Conservation (phyloP, 1,140 invertebrate species). For the Polyergus mexicanus region DNA sequence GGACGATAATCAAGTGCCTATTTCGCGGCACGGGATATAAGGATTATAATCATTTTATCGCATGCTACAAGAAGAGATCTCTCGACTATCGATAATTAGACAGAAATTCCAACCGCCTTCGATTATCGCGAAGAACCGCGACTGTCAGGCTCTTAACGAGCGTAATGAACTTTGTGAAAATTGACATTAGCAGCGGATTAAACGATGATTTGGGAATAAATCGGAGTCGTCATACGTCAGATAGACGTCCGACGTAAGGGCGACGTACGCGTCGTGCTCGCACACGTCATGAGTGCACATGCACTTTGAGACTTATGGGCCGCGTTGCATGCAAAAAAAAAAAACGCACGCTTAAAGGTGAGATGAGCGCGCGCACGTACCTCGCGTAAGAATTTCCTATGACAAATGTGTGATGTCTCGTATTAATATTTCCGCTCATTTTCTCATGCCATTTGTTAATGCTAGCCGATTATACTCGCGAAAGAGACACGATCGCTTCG, state of each 20-base stretch:
- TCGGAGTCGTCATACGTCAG: slow-evolving; percentile 63
- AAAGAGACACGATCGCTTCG: background rate
- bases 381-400: slow-evolving; percentile 28
- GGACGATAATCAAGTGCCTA: slow-evolving; percentile 59
- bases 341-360: slow-evolving; percentile 36
- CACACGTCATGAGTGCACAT: slow-evolving; percentile 47
- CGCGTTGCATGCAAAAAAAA: slow-evolving; percentile 35
- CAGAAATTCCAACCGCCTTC: slow-evolving; percentile 52
- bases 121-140: slow-evolving; percentile 48
- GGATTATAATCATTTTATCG: slow-evolving; percentile 59
- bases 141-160: slow-evolving; percentile 56
- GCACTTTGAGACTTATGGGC: slow-evolving; percentile 25
- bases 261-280: slow-evolving; percentile 52
- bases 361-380: slow-evolving; percentile 29
- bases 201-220: slow-evolving; percentile 56
- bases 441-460: background rate
- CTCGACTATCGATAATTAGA: slow-evolving; percentile 58
- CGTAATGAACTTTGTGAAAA: slow-evolving; percentile 68
- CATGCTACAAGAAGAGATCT: slow-evolving; percentile 43
- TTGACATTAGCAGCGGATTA: slow-evolving; percentile 62
- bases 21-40: slow-evolving; percentile 46
- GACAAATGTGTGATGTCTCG: background rate
- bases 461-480: background rate
- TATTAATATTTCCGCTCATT: slow-evolving; percentile 3
- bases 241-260: slow-evolving; percentile 61